Conservation (phyloP, 2,113 vertebrate species). For the Psammodynastes pulverulentus region DNA sequence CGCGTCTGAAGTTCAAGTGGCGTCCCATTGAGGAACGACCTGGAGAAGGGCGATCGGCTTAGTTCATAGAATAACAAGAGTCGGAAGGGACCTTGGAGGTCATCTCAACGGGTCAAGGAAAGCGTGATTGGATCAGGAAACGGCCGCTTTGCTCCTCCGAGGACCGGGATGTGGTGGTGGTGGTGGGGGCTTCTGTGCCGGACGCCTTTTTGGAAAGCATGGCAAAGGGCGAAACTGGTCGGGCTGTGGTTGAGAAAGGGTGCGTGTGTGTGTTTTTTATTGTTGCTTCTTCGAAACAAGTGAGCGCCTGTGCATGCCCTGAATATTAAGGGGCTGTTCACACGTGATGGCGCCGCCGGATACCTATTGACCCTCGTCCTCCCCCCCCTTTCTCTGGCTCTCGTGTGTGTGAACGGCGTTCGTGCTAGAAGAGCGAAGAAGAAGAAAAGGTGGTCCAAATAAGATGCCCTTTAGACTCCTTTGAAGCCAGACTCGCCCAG, state of each 20-base stretch:
- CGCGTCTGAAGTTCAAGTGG: conserved; percentile 55
- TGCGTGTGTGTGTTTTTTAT: no score
- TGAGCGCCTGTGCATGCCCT: conserved; percentile 18
- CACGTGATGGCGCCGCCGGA: not conserved
- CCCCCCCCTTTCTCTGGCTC: no score
- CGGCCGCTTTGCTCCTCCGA: not conserved
- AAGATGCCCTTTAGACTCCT: no score
- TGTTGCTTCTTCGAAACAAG: conserved; percentile 28
- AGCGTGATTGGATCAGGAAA: not conserved
- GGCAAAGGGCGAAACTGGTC: conserved; percentile 41
- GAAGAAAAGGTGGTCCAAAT: not conserved
- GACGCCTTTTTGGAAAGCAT: conserved; percentile 40
- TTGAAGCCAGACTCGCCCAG: not conserved
- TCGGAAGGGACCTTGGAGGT: no score
- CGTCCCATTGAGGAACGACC: conserved; percentile 38
- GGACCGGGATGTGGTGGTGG: no score
- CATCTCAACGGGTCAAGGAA: not conserved
- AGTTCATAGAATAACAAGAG: no score
- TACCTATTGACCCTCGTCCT: not conserved
- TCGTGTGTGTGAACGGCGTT: not conserved
- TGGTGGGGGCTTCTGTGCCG: conserved; percentile 43
- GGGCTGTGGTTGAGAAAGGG: conserved; percentile 37
- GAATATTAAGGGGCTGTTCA: conserved; percentile 27
- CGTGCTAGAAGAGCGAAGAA: not conserved
- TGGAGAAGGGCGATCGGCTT: conserved; percentile 28